phyloP scores from a whole-genome alignment of 2,888 invertebrate species.

The Papilio demoleus region DNA sequence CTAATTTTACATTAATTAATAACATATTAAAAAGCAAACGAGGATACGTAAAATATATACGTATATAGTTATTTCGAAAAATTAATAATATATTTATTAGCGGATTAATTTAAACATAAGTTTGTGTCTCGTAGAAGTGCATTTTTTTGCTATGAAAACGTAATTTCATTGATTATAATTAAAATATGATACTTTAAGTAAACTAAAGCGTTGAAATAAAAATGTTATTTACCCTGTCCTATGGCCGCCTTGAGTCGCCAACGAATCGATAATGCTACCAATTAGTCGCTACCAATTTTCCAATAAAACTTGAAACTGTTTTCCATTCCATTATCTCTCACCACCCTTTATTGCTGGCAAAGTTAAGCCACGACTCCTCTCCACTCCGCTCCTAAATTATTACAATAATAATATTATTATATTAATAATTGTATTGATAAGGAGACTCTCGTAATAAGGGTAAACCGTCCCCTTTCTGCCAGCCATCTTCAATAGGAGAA shows the following conservation, averaged over 20 bases:
- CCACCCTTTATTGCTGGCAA: conserved; percentile 81
- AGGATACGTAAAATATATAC: no score
- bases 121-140: no score
- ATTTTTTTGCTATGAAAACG: no score
- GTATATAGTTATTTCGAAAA: neutral
- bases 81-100: no score
- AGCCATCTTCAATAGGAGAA: conserved; percentile 84
- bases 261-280: conserved; percentile 80
- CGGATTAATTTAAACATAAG: no score
- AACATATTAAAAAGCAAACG: neutral
- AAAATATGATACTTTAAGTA: conserved; percentile 45
- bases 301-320: conserved; percentile 84
- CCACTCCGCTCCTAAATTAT: conserved; percentile 79
- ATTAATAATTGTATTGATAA: conserved; percentile 84
- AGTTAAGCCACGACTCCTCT: conserved; percentile 81
- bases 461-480: conserved; percentile 83
- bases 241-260: conserved; percentile 62
- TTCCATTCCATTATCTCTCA: conserved; percentile 83
- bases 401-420: conserved; percentile 84
- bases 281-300: conserved; percentile 82
- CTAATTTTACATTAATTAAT: conserved; percentile 41
- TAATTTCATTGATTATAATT: no score
- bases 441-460: conserved; percentile 84
- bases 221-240: conserved; percentile 58
- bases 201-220: conserved; percentile 42